Evolutionary conservation across 2,113 vertebrate genomes (phyloP).

Genomic region (Phoxinus phoxinus): DNA sequence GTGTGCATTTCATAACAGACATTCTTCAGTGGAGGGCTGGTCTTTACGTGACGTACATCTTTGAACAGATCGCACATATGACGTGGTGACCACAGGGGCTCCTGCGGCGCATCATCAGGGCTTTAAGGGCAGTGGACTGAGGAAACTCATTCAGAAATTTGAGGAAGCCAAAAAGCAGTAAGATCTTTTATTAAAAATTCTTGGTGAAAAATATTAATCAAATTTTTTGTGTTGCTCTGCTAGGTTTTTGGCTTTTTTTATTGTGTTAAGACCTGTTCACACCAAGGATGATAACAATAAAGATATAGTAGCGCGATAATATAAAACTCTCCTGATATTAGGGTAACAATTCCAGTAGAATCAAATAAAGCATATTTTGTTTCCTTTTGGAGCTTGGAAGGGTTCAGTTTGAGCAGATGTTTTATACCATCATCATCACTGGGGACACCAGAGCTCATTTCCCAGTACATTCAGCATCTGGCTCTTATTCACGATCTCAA

Average conservation of each 20-base stretch:
- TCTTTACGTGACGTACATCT: not conserved
- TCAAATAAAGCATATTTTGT: no score
- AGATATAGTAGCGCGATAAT: no score
- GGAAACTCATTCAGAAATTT: constrained; percentile 92
- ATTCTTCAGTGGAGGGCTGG: not conserved
- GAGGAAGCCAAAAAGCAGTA: constrained; percentile 97
- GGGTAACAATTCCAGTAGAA: no score
- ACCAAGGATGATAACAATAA: no score
- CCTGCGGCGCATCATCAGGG: constrained; percentile 96
- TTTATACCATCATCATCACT: no score
- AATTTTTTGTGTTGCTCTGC: not conserved
- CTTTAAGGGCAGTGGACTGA: constrained; percentile 92
- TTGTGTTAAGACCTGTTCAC: no score
- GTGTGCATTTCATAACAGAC: not conserved
- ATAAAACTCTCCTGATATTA: no score
- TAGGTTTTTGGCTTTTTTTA: not conserved
- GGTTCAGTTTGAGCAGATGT: no score
- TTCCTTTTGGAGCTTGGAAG: no score
- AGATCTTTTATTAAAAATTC: constrained; percentile 61
- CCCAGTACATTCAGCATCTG: no score
- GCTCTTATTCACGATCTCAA: no score
- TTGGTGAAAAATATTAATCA: not conserved
- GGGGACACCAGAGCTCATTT: no score
- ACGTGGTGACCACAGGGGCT: constrained; percentile 94
- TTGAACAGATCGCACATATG: constrained; percentile 90